phyloP scores from a whole-genome alignment of 2,113 vertebrate species.

The Verasper variegatus region DNA sequence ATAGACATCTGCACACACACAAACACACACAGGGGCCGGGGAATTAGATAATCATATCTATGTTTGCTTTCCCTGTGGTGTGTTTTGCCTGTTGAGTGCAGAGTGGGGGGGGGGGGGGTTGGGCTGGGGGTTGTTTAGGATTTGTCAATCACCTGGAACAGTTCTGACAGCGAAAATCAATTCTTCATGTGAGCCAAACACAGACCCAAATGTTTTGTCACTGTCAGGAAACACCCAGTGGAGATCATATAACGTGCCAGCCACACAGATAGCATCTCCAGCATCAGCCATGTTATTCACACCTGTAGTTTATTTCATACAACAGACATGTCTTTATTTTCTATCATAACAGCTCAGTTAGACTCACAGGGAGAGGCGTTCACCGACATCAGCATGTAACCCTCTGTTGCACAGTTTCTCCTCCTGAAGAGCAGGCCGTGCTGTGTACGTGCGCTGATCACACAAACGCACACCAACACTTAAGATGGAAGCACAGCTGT shows the following conservation, averaged over 20 bases:
- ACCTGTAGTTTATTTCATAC: background rate
- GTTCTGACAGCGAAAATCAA: background rate
- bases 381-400: slow-evolving; percentile 20
- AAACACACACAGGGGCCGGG: slow-evolving; percentile 2
- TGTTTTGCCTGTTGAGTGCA: slow-evolving; percentile 1
- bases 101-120: background rate
- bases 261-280: background rate
- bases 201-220: slow-evolving; percentile 30
- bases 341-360: background rate
- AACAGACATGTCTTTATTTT: background rate
- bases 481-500: slow-evolving; percentile 26
- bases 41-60: slow-evolving; percentile 30
- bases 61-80: slow-evolving; percentile 24
- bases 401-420: slow-evolving; percentile 1
- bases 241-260: background rate
- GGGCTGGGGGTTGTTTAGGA: background rate
- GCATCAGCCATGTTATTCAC: background rate
- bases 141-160: slow-evolving; percentile 30
- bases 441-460: slow-evolving; percentile 4
- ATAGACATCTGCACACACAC: background rate
- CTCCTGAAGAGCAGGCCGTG: background rate
- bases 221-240: background rate
- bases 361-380: slow-evolving; percentile 9
- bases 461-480: slow-evolving; percentile 39
- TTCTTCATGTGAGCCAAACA: background rate